These are phyloP conservation scores for Dipodomys spectabilis DNA, from an alignment of 2,113 vertebrate genomes.

Conservation along the genomic window DNA sequence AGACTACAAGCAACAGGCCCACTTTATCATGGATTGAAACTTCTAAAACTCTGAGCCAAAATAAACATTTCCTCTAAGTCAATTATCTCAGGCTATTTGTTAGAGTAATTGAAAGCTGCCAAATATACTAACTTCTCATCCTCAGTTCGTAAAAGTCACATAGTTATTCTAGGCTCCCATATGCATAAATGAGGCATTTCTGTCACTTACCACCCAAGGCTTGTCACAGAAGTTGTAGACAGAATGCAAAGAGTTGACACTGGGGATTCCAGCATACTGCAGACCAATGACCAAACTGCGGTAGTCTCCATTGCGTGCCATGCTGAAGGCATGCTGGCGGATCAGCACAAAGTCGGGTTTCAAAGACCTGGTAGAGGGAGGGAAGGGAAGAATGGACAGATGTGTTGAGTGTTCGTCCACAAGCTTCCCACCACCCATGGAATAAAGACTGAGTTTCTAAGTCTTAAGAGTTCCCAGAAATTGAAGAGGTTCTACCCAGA, in stretches of 20 bases:
- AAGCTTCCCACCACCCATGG: not conserved
- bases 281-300: slow-evolving; percentile 94
- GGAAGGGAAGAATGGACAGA: not conserved
- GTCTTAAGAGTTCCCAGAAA: slow-evolving; percentile 35
- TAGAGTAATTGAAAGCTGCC: not conserved
- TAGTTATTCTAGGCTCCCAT: not conserved
- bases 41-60: not conserved
- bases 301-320: slow-evolving; percentile 94
- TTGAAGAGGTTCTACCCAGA: not conserved
- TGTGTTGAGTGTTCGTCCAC: not conserved
- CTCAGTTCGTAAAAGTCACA: not conserved
- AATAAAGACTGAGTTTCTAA: slow-evolving; percentile 55
- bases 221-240: slow-evolving; percentile 97
- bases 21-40: not conserved
- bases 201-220: slow-evolving; percentile 93
- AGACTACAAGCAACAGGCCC: not conserved
- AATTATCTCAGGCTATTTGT: not conserved
- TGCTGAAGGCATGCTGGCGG: slow-evolving; percentile 94
- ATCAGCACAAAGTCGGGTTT: slow-evolving; percentile 95
- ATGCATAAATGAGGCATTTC: not conserved
- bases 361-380: slow-evolving; percentile 86
- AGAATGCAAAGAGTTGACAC: slow-evolving; percentile 93
- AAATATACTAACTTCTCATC: not conserved
- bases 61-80: not conserved
- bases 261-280: slow-evolving; percentile 93